phyloP scores from a whole-genome alignment of 2,888 invertebrate species.

The Poecilobothrus nobilitatus region DNA sequence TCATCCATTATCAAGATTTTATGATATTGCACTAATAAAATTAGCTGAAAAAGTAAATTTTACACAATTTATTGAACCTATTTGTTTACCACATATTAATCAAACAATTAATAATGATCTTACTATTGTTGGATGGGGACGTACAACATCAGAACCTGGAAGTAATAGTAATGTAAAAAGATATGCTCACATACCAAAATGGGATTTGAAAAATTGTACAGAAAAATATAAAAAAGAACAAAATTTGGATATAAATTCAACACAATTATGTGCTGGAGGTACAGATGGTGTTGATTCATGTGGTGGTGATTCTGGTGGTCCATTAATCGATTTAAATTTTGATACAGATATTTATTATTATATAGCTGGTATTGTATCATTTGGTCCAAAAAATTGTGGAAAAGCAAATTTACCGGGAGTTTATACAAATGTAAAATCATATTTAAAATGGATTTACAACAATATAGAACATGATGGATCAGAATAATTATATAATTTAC shows the following conservation, averaged over 20 bases:
- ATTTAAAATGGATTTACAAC: not conserved
- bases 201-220: constrained; percentile 45
- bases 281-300: constrained; percentile 48
- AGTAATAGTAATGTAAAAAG: constrained; percentile 51
- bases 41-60: constrained; percentile 47
- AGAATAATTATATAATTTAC: too few species aligned
- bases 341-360: constrained; percentile 40
- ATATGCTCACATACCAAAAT: constrained; percentile 46
- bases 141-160: constrained; percentile 46
- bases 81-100: constrained; percentile 49
- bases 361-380: constrained; percentile 54
- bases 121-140: constrained; percentile 57
- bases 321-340: constrained; percentile 46
- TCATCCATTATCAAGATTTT: constrained; percentile 45
- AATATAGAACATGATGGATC: not conserved
- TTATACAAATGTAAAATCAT: not conserved
- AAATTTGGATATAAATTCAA: constrained; percentile 40
- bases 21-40: constrained; percentile 66
- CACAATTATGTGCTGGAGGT: constrained; percentile 56
- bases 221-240: constrained; percentile 43
- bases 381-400: constrained; percentile 55
- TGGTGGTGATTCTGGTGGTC: constrained; percentile 56
- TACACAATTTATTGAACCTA: constrained; percentile 50
- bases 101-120: constrained; percentile 34
- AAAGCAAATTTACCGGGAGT: constrained; percentile 41